Evolutionary conservation across 2,888 invertebrate species (phyloP), one percentile per base, ranked within the genome.

Genomic region (Ophraella communa): DNA sequence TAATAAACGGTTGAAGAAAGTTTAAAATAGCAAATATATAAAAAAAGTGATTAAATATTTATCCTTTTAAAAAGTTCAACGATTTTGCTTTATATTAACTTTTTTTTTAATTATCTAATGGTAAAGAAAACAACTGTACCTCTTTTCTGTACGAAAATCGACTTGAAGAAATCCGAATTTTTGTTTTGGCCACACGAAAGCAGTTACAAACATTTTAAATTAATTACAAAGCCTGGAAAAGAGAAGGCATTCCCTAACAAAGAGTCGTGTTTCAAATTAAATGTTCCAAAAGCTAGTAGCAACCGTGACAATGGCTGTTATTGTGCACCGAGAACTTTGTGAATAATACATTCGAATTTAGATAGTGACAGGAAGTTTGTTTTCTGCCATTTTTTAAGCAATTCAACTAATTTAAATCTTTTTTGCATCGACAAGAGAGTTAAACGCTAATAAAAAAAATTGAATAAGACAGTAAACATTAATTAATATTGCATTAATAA

Each of bases 131-230:
- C 18, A 51, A 51, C 27, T 14, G 23, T 17, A 51, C 14, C 17
- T 30, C 49, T 51, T 51, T 51, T 30, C 17, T 51, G 23, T 17
- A 17, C 24, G 21, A 51, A 49, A 35, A 57, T 57, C 57, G 47
- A 57, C 35, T 33, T 14, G 7, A 11, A 52, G 47, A 60, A 45
- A 60, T 57, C 51, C 57, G 57, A 63, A 66, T 66, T 56, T 66
- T 58, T 56, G 45, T 57, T 51, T 63, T 56, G 56, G 63, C 60
- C 60, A 63, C 60, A 66, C 59, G 45, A 55, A 52, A 39, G 63
- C 52, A 51, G 64, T 55, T 65, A 57, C 65, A 65, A 67, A 67
- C 67, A 67, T 67, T 67, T 65, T 64, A 67, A 67, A 67, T 65
- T 67, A 65, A 65, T 67, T 67, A 67, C 65, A 49, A 63, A 65